Percentiles rank a stretch among this genome's conserved stretches.
Evolutionary conservation across 2,797 vertebrate species (phyloP).

Genomic region (Carapus acus): DNA sequence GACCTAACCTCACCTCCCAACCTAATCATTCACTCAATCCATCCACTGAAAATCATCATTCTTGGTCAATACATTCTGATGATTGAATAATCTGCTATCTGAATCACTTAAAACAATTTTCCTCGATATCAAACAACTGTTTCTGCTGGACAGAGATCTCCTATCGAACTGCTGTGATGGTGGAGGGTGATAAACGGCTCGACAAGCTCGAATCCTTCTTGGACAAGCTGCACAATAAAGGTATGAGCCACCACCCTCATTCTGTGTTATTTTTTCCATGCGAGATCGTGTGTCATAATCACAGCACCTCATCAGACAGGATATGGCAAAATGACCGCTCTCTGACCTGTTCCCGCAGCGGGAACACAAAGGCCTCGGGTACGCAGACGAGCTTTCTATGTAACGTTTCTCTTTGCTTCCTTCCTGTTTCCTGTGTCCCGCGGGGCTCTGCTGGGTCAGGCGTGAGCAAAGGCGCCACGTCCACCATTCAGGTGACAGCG

Average conservation of each 20-base stretch:
- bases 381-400: not conserved
- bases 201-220: constrained; percentile 82
- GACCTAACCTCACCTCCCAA: not conserved
- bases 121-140: too few species aligned
- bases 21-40: not conserved
- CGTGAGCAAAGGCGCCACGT: constrained; percentile 52
- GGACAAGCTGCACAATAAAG: constrained; percentile 77
- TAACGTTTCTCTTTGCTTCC: constrained; percentile 11
- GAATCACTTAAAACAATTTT: too few species aligned
- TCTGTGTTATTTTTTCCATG: not conserved
- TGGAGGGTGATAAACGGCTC: constrained; percentile 76
- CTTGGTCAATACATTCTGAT: too few species aligned
- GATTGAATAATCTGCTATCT: too few species aligned
- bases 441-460: constrained; percentile 52
- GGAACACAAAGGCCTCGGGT: too few species aligned
- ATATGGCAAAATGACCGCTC: not conserved
- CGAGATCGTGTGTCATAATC: not conserved
- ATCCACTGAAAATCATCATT: too few species aligned
- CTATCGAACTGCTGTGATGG: constrained; percentile 62
- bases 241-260: constrained; percentile 38
- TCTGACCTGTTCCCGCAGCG: not conserved
- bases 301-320: not conserved
- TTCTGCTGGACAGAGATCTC: constrained; percentile 68
- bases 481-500: constrained; percentile 73
- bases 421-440: not conserved